Percentiles rank a stretch among this genome's conserved stretches.
These are phyloP conservation scores for Scarus forsteni DNA, from an alignment of 2,797 vertebrate genomes.

Conservation along the genomic window DNA sequence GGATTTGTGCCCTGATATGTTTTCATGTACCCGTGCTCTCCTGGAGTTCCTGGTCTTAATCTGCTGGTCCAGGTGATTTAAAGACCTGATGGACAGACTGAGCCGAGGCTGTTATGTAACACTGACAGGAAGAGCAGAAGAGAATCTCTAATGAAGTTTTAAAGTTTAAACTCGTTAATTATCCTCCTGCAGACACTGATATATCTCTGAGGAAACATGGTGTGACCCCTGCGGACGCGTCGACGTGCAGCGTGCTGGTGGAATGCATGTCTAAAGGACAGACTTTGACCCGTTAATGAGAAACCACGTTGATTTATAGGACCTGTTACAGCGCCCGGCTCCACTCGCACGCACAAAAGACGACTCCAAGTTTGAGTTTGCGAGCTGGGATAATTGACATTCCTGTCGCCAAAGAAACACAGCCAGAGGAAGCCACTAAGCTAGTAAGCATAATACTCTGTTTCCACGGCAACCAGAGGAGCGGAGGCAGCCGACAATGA, in stretches of 20 bases:
- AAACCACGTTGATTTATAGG: slow-evolving; percentile 59
- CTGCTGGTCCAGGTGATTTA: no score
- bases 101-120: not conserved
- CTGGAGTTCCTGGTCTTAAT: no score
- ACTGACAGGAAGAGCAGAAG: not conserved
- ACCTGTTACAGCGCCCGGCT: slow-evolving; percentile 52
- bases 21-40: no score
- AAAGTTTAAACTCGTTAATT: not conserved
- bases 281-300: slow-evolving; percentile 50
- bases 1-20: no score
- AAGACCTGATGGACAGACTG: no score
- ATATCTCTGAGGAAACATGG: slow-evolving; percentile 3
- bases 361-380: slow-evolving; percentile 57
- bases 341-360: slow-evolving; percentile 63
- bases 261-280: slow-evolving; percentile 49
- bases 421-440: slow-evolving; percentile 63
- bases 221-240: slow-evolving; percentile 4
- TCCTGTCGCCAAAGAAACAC: slow-evolving; percentile 83
- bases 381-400: slow-evolving; percentile 71
- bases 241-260: slow-evolving; percentile 18
- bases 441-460: slow-evolving; percentile 63
- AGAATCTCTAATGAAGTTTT: not conserved
- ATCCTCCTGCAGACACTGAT: slow-evolving; percentile 4
- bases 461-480: slow-evolving; percentile 75
- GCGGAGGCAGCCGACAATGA: slow-evolving; percentile 55